Percentiles rank a stretch among this genome's conserved stretches.
These are phyloP conservation scores for Sinocyclocheilus anophthalmus DNA, from an alignment of 2,113 vertebrate species.

Conservation along the genomic window DNA sequence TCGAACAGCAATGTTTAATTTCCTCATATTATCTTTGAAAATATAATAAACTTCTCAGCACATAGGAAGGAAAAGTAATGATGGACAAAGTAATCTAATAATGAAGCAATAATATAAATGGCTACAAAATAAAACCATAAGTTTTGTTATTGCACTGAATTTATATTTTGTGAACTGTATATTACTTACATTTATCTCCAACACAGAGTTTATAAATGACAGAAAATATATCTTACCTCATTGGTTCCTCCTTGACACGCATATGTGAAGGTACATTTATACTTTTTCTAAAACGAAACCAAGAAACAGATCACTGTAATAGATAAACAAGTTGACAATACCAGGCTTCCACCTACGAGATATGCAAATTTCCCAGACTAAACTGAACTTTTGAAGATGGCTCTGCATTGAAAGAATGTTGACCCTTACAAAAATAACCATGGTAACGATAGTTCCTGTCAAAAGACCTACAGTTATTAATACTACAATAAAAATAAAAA, in stretches of 20 bases:
- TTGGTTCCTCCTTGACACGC: conserved; percentile 96
- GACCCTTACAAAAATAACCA: conserved; percentile 4
- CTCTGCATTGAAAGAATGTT: neutral
- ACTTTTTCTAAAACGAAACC: conserved; percentile 73
- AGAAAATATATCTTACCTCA: conserved; percentile 80
- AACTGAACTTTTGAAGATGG: neutral
- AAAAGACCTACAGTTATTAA: neutral
- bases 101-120: neutral
- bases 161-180: neutral
- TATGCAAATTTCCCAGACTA: conserved; percentile 1
- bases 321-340: neutral
- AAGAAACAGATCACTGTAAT: neutral
- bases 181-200: neutral
- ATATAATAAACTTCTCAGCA: neutral
- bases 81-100: neutral
- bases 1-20: neutral
- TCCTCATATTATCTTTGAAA: neutral
- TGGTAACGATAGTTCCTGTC: neutral
- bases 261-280: conserved; percentile 87
- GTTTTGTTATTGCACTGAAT: neutral
- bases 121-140: neutral
- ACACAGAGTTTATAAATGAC: neutral
- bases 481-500: neutral
- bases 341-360: neutral
- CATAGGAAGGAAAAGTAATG: neutral